Evolutionary conservation across 2,888 invertebrate species (phyloP).

Genomic region (Fabriciana adippe): DNA sequence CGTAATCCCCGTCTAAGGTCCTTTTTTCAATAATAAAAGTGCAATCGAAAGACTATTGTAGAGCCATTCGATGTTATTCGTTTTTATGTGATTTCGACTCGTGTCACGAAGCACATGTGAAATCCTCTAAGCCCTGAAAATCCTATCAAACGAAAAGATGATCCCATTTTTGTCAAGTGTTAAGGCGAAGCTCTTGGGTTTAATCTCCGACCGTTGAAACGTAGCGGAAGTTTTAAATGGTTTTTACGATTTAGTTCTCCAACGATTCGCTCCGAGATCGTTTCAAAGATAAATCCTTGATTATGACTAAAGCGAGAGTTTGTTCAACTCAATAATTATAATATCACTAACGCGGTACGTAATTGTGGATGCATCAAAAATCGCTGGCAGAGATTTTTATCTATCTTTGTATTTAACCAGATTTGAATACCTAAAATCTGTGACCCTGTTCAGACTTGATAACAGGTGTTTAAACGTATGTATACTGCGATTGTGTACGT

Average conservation of each 20-base stretch:
- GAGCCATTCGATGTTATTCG: constrained; percentile 41
- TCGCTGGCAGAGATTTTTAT: constrained; percentile 70
- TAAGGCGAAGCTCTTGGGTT: constrained; percentile 53
- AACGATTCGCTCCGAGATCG: constrained; percentile 40
- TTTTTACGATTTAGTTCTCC: constrained; percentile 9
- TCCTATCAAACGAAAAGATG: constrained; percentile 59
- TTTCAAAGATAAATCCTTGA: constrained; percentile 44
- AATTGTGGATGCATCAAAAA: constrained; percentile 71
- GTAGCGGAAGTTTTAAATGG: constrained; percentile 49
- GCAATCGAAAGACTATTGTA: constrained; percentile 36
- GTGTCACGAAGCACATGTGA: constrained; percentile 57
- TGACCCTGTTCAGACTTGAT: constrained; percentile 77
- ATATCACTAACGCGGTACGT: constrained; percentile 57
- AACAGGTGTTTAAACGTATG: constrained; percentile 81
- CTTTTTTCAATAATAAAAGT: constrained; percentile 33
- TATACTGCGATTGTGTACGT: constrained; percentile 74
- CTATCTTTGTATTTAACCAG: constrained; percentile 76
- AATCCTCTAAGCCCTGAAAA: constrained; percentile 68
- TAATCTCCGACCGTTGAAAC: constrained; percentile 55
- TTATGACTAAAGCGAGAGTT: constrained; percentile 49
- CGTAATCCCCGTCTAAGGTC: constrained; percentile 32
- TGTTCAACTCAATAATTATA: constrained; percentile 62
- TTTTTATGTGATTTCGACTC: constrained; percentile 48
- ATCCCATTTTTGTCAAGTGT: constrained; percentile 57
- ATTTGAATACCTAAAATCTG: constrained; percentile 60